Base-by-base conservation (phyloP, 2,888 invertebrate species). In the Lithophane semibrunnea region DNA sequence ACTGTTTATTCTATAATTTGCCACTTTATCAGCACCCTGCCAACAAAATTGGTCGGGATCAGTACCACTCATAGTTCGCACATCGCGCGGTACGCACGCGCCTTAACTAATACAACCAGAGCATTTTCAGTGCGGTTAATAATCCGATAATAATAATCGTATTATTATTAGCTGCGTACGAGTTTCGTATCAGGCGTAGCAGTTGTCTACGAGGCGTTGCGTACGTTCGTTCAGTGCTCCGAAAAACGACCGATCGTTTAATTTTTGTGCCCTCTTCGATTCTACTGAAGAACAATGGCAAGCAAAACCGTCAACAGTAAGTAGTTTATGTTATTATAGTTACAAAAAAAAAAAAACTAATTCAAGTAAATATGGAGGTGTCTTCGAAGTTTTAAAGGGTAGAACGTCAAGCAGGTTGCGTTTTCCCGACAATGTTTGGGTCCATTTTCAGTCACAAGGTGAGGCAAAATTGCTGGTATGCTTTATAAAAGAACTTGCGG, bases 121-220 rank as follows among this genome's bases (percentile, higher is more conserved):
- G 73, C 65, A 66, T 85, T 85, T 86, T 89, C 90, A 92, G 92
- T 91, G 88, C 85, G 88, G 88, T 86, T 86, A 88, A 89, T 90
- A 91, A 87, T 85, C 75, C 75, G 75, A 74, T 74, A 90, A 90
- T 90, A 89, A 90, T 91, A 91, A 88, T 91, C 83, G 82, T 77
- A 88, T 88, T 92, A 90, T 88, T 89, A 91, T 91, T 92, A 92
- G 86, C 87, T 79, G 88, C 87, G 90, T 89, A 79, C 73, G 90
- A 87, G 90, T 88, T 76, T 89, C 95, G 95, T 94, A 94, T 94
- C 93, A 86, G 80, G 83, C 94, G 94, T 94, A 94, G 94, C 93
- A 87, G 85, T 84, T 82, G 89, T 87, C 94, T 94, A 94, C 95
- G 93, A 89, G 85, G 73, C 80, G 88, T 88, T 88, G 90, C 89